These are phyloP conservation scores for Dromas ardeola DNA, from an alignment of 2,113 vertebrate species.

Conservation along the genomic window DNA sequence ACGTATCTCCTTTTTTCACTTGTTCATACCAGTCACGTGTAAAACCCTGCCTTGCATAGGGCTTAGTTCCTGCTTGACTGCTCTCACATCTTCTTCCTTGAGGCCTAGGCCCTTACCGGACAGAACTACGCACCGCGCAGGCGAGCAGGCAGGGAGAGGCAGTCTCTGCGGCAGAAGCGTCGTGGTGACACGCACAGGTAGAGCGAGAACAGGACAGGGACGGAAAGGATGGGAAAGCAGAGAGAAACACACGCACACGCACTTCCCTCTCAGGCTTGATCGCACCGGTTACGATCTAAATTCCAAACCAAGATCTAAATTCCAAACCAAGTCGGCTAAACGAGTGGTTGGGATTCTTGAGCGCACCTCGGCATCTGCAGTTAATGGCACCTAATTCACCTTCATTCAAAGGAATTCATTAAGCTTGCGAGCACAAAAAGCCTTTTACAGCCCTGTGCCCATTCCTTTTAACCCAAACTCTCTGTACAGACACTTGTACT, in stretches of 20 bases:
- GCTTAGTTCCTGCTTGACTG: constrained; percentile 33
- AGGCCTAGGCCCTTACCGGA: constrained; percentile 39
- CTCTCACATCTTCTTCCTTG: constrained; percentile 20
- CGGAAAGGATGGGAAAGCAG: constrained; percentile 50
- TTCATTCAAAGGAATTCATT: background rate
- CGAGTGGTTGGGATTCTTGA: background rate
- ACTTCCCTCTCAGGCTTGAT: constrained; percentile 44
- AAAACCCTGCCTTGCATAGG: constrained; percentile 22
- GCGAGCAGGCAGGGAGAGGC: constrained; percentile 39
- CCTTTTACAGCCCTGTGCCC: background rate
- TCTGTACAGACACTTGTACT: background rate
- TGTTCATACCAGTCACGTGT: background rate
- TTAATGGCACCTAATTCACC: constrained; percentile 15
- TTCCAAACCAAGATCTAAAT: constrained; percentile 25
- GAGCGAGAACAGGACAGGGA: constrained; percentile 54
- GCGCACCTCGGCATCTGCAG: constrained; percentile 19
- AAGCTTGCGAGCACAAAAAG: background rate
- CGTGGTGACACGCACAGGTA: constrained; percentile 38
- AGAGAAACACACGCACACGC: constrained; percentile 26
- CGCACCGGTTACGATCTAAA: constrained; percentile 3
- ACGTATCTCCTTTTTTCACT: background rate
- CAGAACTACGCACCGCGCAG: constrained; percentile 41
- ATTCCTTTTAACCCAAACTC: background rate
- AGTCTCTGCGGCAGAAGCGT: constrained; percentile 57
- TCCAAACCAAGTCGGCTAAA: constrained; percentile 21